Base-by-base conservation (phyloP, 2,797 vertebrate species). In the Pygocentrus nattereri region DNA sequence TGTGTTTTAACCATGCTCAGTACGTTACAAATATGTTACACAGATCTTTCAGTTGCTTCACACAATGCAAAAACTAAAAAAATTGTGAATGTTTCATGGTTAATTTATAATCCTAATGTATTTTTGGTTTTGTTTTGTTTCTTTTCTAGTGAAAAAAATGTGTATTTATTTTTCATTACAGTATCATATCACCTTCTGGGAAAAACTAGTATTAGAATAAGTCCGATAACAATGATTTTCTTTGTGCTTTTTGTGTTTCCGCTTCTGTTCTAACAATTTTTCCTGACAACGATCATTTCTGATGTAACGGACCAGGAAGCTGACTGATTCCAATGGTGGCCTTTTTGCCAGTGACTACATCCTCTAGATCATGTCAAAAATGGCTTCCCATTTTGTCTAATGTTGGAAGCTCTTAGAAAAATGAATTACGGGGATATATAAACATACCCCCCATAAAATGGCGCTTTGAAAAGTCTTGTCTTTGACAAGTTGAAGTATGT, bases 21-120 rank as follows among this genome's bases (percentile, higher is more conserved):
- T 91, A 89, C 91, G 68, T 87, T 81, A 83, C 92, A 91, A 87
- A 91, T 88, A 87, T 89, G 68, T 85, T 80, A 83, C 92, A 91
- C 86, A 90, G 90, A 89, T 94, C 88, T 88, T 86, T 79, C 82
- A 87, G 85, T 90, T 83, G 86, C 86, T 90, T 93, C 91, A 91
- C 91, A 89, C 91, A 92, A 93, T 94, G 93, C 92, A 94, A 93
- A 92, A 77, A 74, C 82, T 7, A 34, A 64, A n/a, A 89, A 87
- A 56, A 64, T 92, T 92, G 90, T 91, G 88, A 93, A 93, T 93
- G 91, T 91, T 90, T 83, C 67, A 73, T 85, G 92, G 89, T 94
- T 95, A 93, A 95, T 94, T 95, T 95, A 95, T 93, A 93, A 93
- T 93, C 92, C 90, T 91, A 81, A 89, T 92, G 85, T 90, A 87